Evolutionary conservation across 1,140 invertebrate species (phyloP).

Genomic region (Linepithema humile): DNA sequence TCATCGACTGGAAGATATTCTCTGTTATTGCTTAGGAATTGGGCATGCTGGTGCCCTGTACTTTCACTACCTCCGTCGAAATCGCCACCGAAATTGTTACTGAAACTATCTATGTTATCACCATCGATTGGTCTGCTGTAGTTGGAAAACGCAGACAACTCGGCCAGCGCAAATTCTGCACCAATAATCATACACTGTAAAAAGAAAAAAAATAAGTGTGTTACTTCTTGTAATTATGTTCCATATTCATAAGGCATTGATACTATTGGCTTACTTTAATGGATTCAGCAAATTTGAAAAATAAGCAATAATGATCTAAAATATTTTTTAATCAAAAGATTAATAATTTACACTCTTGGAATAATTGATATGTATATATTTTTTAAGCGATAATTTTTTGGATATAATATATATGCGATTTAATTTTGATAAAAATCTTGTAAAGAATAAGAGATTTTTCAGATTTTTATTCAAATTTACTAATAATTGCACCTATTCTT

Average conservation of each 20-base stretch:
- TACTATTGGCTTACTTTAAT: background rate
- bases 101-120: slow-evolving; percentile 81
- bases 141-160: slow-evolving; percentile 86
- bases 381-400: too few species aligned
- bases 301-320: background rate
- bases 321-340: background rate
- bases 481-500: too few species aligned
- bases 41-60: too few species aligned
- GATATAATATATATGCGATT: too few species aligned
- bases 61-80: slow-evolving; percentile 83
- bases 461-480: too few species aligned
- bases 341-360: background rate
- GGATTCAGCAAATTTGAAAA: background rate
- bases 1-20: too few species aligned
- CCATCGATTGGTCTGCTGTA: slow-evolving; percentile 87
- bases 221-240: background rate
- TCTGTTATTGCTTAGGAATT: too few species aligned
- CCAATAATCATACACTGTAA: slow-evolving; percentile 88
- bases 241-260: background rate
- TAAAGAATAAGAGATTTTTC: too few species aligned
- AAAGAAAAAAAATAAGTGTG: slow-evolving; percentile 56
- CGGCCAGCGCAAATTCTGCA: slow-evolving; percentile 86
- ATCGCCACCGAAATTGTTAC: slow-evolving; percentile 79
- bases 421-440: too few species aligned
- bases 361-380: background rate